These are phyloP conservation scores for Bubo scandiacus DNA, from an alignment of 2,113 vertebrate species.

Conservation along the genomic window DNA sequence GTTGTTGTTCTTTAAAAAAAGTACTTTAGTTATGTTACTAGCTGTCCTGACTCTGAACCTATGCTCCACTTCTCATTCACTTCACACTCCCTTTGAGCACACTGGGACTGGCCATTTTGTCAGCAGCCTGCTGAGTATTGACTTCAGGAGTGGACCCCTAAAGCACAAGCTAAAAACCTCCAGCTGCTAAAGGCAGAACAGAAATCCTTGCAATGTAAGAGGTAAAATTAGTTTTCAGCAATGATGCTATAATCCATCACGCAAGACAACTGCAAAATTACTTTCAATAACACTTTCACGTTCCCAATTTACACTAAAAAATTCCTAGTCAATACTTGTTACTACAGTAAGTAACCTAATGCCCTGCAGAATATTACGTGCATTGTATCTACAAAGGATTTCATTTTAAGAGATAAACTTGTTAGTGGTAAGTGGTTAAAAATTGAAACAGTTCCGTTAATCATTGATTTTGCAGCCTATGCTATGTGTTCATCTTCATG, in stretches of 20 bases:
- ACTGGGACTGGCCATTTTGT: neutral
- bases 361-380: neutral
- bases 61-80: neutral
- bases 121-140: neutral
- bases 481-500: neutral
- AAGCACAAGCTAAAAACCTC: neutral
- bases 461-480: neutral
- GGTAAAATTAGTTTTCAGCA: constrained; percentile 54
- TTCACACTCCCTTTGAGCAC: neutral
- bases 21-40: neutral
- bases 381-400: neutral
- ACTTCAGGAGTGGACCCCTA: neutral
- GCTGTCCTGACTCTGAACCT: neutral
- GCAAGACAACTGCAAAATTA: constrained; percentile 59
- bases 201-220: neutral
- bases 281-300: constrained; percentile 39
- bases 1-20: neutral
- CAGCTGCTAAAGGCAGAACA: neutral
- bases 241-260: constrained; percentile 59
- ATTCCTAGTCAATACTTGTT: constrained; percentile 42
- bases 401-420: neutral
- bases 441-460: neutral
- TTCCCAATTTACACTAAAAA: constrained; percentile 40
- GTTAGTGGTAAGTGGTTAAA: neutral
- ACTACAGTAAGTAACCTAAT: neutral